These are phyloP conservation scores for Aspidoscelis tigris DNA, from an alignment of 2,113 vertebrate species.

Conservation along the genomic window DNA sequence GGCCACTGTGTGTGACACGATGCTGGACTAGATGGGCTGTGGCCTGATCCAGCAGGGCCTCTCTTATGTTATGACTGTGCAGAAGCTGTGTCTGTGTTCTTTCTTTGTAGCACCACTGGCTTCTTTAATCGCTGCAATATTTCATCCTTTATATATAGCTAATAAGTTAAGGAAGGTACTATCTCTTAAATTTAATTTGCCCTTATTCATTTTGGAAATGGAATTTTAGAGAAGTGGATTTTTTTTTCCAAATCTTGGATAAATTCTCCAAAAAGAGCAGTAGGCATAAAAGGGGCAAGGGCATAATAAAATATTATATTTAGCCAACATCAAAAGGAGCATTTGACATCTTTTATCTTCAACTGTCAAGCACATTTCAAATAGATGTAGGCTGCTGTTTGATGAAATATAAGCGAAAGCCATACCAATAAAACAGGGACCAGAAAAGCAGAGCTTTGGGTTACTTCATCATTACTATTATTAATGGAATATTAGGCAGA, in stretches of 20 bases:
- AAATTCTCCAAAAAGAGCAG: constrained; percentile 11
- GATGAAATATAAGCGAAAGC: constrained; percentile 58
- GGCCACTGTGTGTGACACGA: no score
- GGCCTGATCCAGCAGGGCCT: no score
- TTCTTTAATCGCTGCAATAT: neutral
- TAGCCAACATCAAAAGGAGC: constrained; percentile 36
- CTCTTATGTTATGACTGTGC: no score
- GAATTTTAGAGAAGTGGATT: no score
- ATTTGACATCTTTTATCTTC: constrained; percentile 69
- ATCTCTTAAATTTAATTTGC: constrained; percentile 56
- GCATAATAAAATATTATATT: constrained; percentile 1
- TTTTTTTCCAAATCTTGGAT: neutral
- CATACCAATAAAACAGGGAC: constrained; percentile 48
- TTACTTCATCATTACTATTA: constrained; percentile 42
- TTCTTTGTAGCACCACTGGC: fast-evolving
- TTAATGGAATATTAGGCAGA: constrained; percentile 57
- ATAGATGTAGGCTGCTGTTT: constrained; percentile 65
- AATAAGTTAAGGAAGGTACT: constrained; percentile 53
- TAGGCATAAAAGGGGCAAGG: constrained; percentile 1
- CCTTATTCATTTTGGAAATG: constrained; percentile 40
- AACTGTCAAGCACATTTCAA: constrained; percentile 63
- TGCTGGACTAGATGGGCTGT: no score
- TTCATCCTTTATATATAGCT: constrained; percentile 28
- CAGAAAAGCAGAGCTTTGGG: constrained; percentile 47
- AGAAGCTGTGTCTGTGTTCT: neutral